Evolutionary conservation across 2,888 invertebrate genomes (phyloP), one percentile per base, ranked within the genome.

Genomic region (Oligia strigilis): DNA sequence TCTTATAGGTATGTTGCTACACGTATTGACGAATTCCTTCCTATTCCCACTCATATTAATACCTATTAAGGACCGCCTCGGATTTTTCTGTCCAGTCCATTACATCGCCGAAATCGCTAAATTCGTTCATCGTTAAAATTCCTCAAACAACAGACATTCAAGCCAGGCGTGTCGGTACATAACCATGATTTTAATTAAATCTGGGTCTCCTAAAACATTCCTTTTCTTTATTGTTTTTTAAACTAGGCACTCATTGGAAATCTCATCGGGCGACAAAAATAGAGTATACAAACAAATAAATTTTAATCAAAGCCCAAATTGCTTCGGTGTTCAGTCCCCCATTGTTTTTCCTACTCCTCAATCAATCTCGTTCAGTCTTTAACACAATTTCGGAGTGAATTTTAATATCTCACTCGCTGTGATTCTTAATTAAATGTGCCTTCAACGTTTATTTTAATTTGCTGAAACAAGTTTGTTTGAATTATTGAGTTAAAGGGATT

Each of bases 261-360:
- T 90, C 89, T 87, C 89, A 91, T 90, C 86, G 90, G 79, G 85
- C 82, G 90, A 91, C 91, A 91, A 90, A 92, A 93, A 93, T 92
- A 92, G 91, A 91, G 90, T 89, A 87, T 88, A 84, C 83, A 91
- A 91, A 93, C 94, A 95, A 95, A 95, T 95, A 95, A 94, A 95
- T 95, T 95, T 95, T 93, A 95, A 95, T 95, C 95, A 94, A 91
- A 88, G 91, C 85, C 92, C 90, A 93, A 95, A 95, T 95, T 93
- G 93, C 94, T 94, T 93, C 83, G 89, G 87, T 92, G 90, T 92
- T 94, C 90, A 89, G 85, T 86, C 83, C 84, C 87, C 91, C 86
- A 92, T 94, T 95, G 93, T 94, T 93, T 93, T 93, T 90, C 89
- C 88, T 89, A 85, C 87, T 81, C 84, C 67, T 82, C 90, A 85